Evolutionary conservation across 2,888 invertebrate species (phyloP).

Genomic region (Celastrina argiolus): DNA sequence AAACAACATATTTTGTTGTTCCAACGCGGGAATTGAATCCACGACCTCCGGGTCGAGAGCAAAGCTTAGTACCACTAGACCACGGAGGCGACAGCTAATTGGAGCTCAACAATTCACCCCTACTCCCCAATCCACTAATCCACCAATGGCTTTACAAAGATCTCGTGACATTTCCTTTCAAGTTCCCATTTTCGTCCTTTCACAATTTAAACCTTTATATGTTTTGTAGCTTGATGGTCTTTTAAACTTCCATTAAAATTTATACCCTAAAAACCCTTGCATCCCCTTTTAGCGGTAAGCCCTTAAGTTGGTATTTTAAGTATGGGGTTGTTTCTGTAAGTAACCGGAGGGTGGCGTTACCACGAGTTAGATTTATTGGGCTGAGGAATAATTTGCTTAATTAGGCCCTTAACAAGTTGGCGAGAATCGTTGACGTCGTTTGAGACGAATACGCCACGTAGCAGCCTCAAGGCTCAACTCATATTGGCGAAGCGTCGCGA

Average conservation of each 20-base stretch:
- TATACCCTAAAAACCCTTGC: slow-evolving; percentile 27
- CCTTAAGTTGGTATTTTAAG: slow-evolving; percentile 30
- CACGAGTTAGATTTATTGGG: slow-evolving; percentile 27
- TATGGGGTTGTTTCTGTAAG: slow-evolving; percentile 27
- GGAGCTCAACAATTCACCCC: neutral
- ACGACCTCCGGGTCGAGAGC: no score
- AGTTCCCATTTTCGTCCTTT: slow-evolving; percentile 1
- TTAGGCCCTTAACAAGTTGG: neutral
- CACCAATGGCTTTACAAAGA: slow-evolving; percentile 13
- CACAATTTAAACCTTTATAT: slow-evolving; percentile 9
- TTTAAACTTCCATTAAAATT: slow-evolving; percentile 28
- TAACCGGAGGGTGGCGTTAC: slow-evolving; percentile 24
- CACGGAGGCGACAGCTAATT: slow-evolving; percentile 8
- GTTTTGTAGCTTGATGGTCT: slow-evolving; percentile 25
- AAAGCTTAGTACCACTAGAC: no score
- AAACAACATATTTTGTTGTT: no score
- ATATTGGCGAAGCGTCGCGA: no score
- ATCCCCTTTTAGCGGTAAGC: slow-evolving; percentile 31
- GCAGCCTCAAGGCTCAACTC: no score
- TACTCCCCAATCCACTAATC: neutral
- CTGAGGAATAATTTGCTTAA: slow-evolving; percentile 23
- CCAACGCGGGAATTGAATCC: no score
- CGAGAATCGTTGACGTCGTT: neutral
- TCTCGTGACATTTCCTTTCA: slow-evolving; percentile 14
- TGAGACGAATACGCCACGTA: neutral